phyloP scores from a whole-genome alignment of 2,113 vertebrate genomes.

The Tor tambroides region DNA sequence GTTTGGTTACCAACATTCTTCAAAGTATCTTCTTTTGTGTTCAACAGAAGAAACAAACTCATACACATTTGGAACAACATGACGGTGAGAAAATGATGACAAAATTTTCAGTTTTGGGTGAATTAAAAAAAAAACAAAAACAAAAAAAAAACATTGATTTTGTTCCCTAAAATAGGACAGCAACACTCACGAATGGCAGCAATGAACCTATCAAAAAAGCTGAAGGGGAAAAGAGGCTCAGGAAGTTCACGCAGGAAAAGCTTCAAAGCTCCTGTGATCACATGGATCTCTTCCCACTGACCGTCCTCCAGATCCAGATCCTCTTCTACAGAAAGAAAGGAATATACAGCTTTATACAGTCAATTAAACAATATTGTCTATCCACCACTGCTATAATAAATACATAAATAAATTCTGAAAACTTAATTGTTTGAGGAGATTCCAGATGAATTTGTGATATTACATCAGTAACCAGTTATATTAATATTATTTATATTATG shows the following conservation, averaged over 20 bases:
- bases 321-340: conserved; percentile 72
- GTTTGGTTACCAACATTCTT: neutral
- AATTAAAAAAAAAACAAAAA: too few species aligned
- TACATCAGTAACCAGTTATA: neutral
- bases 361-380: neutral
- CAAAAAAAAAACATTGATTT: neutral
- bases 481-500: neutral
- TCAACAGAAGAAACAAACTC: too few species aligned
- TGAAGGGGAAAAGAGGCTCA: conserved; percentile 88
- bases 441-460: neutral
- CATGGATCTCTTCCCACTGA: conserved; percentile 92
- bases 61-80: too few species aligned
- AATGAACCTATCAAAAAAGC: conserved; percentile 86
- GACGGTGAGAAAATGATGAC: too few species aligned
- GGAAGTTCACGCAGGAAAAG: conserved; percentile 91
- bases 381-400: neutral
- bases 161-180: neutral
- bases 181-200: conserved; percentile 85
- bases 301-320: conserved; percentile 89
- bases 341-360: neutral
- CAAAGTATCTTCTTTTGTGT: neutral
- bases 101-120: too few species aligned
- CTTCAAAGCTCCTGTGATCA: conserved; percentile 90
- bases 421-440: neutral
- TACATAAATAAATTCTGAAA: neutral